These are phyloP conservation scores for Acinonyx jubatus DNA, from an alignment of 2,113 vertebrate genomes.

Conservation along the genomic window DNA sequence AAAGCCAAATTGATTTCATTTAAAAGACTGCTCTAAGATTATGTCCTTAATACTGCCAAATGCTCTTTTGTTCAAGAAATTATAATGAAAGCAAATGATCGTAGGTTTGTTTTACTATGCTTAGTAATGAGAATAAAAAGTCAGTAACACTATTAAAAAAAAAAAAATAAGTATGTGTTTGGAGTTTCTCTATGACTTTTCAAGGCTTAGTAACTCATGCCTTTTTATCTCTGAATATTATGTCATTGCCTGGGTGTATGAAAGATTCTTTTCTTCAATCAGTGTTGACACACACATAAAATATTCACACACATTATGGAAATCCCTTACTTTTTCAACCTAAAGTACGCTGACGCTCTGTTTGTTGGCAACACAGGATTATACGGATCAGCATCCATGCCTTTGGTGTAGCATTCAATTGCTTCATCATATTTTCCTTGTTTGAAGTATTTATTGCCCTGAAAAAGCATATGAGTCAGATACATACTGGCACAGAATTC, in stretches of 20 bases:
- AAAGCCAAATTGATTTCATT: neutral
- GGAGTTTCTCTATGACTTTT: neutral
- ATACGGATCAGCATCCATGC: slow-evolving; percentile 94
- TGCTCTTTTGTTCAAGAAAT: neutral
- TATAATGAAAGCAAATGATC: neutral
- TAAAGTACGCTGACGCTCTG: slow-evolving; percentile 93
- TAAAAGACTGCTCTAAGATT: neutral
- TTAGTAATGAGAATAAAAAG: neutral
- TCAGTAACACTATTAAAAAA: neutral
- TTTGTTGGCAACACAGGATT: slow-evolving; percentile 95
- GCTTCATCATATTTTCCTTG: slow-evolving; percentile 94
- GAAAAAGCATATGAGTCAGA: slow-evolving; percentile 48
- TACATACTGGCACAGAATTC: neutral
- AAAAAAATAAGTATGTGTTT: neutral
- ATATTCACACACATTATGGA: neutral
- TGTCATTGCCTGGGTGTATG: neutral
- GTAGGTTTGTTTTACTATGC: neutral
- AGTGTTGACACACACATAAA: neutral
- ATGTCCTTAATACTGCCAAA: neutral
- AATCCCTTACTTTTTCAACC: slow-evolving; percentile 92
- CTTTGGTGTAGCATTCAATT: slow-evolving; percentile 94
- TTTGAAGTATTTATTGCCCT: slow-evolving; percentile 95
- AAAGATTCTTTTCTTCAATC: neutral
- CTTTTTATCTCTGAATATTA: neutral
- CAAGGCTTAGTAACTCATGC: neutral